Evolutionary conservation across 2,888 invertebrate species (phyloP).

Genomic region (Cheilosia pagana): DNA sequence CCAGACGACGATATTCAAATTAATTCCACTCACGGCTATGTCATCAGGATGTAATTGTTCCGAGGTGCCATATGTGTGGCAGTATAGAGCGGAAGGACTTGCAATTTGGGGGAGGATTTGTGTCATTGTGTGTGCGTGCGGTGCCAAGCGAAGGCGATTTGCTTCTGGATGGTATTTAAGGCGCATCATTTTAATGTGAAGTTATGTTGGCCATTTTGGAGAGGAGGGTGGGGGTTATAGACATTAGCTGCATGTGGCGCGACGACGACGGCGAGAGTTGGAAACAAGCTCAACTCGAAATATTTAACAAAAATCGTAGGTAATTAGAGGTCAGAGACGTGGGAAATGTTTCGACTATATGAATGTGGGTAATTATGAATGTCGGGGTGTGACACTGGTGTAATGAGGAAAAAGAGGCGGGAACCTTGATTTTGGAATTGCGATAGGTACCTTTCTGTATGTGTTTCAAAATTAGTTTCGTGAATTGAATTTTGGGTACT

Average conservation of each 20-base stretch:
- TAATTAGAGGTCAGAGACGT: conserved; percentile 41
- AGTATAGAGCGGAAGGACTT: conserved; percentile 34
- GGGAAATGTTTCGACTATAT: neutral
- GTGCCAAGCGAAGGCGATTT: conserved; percentile 22
- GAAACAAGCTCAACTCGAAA: conserved; percentile 40
- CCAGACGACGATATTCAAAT: conserved; percentile 73
- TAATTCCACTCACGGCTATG: conserved; percentile 72
- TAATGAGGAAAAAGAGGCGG: neutral
- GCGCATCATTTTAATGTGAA: conserved; percentile 64
- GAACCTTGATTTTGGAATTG: neutral
- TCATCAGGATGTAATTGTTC: conserved; percentile 73
- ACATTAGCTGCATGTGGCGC: conserved; percentile 67
- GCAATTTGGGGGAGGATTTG: conserved; percentile 13
- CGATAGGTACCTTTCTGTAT: too few species aligned
- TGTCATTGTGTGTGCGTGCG: neutral
- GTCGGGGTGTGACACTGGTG: neutral
- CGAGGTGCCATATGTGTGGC: conserved; percentile 57
- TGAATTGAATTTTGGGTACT: too few species aligned
- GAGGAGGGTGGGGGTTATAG: conserved; percentile 13
- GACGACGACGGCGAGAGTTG: conserved; percentile 32
- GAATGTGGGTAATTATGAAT: neutral
- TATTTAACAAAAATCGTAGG: conserved; percentile 1
- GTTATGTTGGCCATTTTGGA: conserved; percentile 41
- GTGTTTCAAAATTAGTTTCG: too few species aligned
- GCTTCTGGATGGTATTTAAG: conserved; percentile 27